Evolutionary conservation across 2,113 vertebrate genomes (phyloP).

Genomic region (Bos indicus): DNA sequence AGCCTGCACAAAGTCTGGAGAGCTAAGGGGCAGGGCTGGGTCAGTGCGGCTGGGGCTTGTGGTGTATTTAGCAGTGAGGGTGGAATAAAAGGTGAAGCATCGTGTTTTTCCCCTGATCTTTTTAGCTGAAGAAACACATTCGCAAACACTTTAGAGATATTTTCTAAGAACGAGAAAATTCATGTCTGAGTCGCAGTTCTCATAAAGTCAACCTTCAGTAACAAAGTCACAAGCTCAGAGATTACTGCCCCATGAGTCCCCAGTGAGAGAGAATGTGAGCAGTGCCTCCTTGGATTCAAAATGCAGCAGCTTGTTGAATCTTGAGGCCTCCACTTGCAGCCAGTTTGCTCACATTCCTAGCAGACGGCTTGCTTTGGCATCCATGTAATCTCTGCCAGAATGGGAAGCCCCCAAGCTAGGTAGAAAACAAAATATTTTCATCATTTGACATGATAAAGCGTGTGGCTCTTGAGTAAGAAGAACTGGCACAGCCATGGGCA

Average conservation of each 20-base stretch:
- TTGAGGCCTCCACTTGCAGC: conserved; percentile 23
- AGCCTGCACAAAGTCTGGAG: not conserved
- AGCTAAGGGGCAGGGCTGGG: no score
- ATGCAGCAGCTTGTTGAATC: conserved; percentile 41
- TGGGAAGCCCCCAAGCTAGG: conserved; percentile 52
- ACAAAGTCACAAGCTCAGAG: not conserved
- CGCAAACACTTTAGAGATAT: not conserved
- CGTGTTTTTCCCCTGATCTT: not conserved
- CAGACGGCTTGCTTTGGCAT: not conserved
- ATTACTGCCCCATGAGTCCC: not conserved
- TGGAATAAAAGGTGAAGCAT: not conserved
- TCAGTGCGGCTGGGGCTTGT: rapidly evolving
- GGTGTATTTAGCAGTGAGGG: not conserved
- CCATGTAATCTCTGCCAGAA: conserved; percentile 40
- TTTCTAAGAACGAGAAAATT: not conserved
- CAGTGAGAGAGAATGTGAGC: not conserved
- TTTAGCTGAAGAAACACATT: not conserved
- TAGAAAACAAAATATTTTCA: conserved; percentile 52
- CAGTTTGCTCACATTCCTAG: conserved; percentile 59
- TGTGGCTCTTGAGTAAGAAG: conserved; percentile 36
- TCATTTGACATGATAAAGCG: conserved; percentile 52
- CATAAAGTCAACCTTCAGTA: not conserved
- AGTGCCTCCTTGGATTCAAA: not conserved
- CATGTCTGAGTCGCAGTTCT: not conserved
- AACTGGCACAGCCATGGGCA: not conserved